phyloP scores from a whole-genome alignment of 2,888 invertebrate species.

The Polyommatus icarus region DNA sequence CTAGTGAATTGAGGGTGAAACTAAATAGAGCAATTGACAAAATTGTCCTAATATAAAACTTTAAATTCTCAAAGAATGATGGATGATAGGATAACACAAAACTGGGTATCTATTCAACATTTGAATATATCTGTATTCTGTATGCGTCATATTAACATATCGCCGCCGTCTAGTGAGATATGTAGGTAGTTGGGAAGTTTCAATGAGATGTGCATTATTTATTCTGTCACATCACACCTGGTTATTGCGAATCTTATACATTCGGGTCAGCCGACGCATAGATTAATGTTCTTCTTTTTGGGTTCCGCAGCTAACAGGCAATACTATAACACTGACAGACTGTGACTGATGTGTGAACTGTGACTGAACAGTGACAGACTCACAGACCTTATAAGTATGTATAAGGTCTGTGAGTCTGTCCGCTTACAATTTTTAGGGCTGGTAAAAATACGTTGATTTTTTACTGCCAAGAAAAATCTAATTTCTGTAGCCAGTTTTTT shows the following conservation, averaged over 20 bases:
- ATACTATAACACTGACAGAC: too few species aligned
- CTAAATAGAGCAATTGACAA: too few species aligned
- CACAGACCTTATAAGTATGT: too few species aligned
- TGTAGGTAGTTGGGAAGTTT: slow-evolving; percentile 18
- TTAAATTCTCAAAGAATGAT: background rate
- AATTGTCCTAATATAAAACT: background rate
- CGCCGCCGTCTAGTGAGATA: background rate
- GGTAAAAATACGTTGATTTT: too few species aligned
- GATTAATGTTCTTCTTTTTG: background rate
- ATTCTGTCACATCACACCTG: slow-evolving; percentile 14
- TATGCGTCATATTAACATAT: slow-evolving; percentile 17
- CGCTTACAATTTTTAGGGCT: too few species aligned
- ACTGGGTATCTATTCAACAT: background rate
- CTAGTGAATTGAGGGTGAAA: too few species aligned
- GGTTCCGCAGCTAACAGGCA: background rate
- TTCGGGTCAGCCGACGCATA: slow-evolving; percentile 26
- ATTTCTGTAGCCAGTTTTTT: too few species aligned
- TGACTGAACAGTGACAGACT: too few species aligned
- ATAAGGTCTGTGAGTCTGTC: too few species aligned
- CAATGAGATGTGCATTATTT: slow-evolving; percentile 30
- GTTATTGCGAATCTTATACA: slow-evolving; percentile 21
- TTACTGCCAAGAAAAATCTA: too few species aligned
- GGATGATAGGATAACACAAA: background rate
- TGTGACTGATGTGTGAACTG: too few species aligned
- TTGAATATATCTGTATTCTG: slow-evolving; percentile 18